These are phyloP conservation scores for Erannis defoliaria DNA, from an alignment of 2,888 invertebrate genomes.

Conservation along the genomic window DNA sequence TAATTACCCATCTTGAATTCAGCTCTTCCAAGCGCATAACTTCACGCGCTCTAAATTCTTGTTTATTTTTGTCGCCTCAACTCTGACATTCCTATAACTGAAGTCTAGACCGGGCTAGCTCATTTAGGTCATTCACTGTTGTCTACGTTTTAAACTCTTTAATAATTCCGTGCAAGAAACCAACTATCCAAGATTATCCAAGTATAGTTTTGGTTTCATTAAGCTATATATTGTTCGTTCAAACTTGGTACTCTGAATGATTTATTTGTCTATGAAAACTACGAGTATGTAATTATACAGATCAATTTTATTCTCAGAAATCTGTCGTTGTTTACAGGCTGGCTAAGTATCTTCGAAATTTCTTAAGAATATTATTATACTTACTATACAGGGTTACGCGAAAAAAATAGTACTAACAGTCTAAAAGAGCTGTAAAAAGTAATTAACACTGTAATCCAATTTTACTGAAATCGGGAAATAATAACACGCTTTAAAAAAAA, in stretches of 20 bases:
- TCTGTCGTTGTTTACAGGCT: too few species aligned
- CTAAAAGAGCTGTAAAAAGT: too few species aligned
- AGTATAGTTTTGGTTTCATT: not conserved
- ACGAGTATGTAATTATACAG: too few species aligned
- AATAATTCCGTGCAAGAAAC: constrained; percentile 25
- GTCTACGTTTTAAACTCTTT: constrained; percentile 13
- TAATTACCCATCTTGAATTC: not conserved
- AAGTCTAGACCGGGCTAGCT: constrained; percentile 28
- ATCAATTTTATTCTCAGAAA: too few species aligned
- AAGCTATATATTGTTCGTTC: not conserved
- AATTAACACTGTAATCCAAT: too few species aligned
- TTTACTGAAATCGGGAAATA: too few species aligned
- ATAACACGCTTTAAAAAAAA: too few species aligned
- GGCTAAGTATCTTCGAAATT: too few species aligned
- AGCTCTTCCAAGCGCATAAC: not conserved
- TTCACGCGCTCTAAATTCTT: constrained; percentile 29
- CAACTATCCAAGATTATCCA: not conserved
- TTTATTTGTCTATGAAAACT: too few species aligned
- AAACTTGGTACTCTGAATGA: not conserved
- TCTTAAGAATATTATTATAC: too few species aligned
- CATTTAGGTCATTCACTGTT: constrained; percentile 38
- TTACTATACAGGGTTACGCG: too few species aligned
- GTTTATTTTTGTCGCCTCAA: constrained; percentile 39
- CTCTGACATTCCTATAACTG: constrained; percentile 42
- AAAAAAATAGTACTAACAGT: too few species aligned